A percentile compares a stretch with the other conserved stretches of the same genome.
phyloP scores from a whole-genome alignment of 2,113 vertebrate genomes.

The Tretioscincus oriximinensis region DNA sequence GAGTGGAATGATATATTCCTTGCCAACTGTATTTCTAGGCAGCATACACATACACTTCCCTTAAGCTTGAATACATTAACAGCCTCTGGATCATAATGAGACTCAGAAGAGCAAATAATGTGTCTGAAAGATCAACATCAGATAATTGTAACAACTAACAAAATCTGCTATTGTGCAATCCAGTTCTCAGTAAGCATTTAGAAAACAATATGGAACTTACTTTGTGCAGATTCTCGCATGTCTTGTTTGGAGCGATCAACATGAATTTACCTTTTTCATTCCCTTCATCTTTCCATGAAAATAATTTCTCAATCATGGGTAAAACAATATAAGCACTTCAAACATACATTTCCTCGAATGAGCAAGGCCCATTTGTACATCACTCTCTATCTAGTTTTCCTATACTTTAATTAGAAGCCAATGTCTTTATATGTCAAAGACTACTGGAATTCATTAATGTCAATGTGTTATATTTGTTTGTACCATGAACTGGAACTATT shows the following conservation, averaged over 20 bases:
- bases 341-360: neutral
- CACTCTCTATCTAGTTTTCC: conserved; percentile 25
- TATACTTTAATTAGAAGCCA: conserved; percentile 25
- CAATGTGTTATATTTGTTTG: neutral
- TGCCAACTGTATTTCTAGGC: neutral
- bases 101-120: neutral
- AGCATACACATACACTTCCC: neutral
- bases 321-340: neutral
- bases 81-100: neutral
- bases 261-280: conserved; percentile 68
- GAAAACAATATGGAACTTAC: conserved; percentile 41
- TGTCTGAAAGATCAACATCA: neutral
- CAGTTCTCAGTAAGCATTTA: neutral
- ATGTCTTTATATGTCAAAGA: conserved; percentile 8
- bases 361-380: neutral
- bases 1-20: neutral
- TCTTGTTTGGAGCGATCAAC: neutral
- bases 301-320: conserved; percentile 7
- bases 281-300: neutral
- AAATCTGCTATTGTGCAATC: neutral
- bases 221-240: conserved; percentile 48
- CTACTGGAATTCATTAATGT: conserved; percentile 27
- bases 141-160: neutral
- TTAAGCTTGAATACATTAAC: neutral
- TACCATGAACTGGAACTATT: neutral